Evolutionary conservation across 2,888 invertebrate species (phyloP).

Genomic region (Rhaphigaster nebulosa): DNA sequence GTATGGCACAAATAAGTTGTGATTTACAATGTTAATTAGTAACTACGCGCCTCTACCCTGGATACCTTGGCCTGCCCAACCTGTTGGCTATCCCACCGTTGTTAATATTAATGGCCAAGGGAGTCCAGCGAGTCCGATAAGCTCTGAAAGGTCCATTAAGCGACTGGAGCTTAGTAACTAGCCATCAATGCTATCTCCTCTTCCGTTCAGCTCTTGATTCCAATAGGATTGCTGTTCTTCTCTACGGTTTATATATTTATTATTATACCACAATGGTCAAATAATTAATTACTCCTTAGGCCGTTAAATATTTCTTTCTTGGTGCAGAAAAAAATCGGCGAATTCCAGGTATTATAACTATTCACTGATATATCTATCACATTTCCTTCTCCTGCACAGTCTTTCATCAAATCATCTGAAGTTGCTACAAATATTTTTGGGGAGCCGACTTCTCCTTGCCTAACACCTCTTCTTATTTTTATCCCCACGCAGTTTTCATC

Average conservation of each 20-base stretch:
- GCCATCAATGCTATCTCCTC: conserved; percentile 1
- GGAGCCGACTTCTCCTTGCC: too few species aligned
- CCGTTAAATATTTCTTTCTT: too few species aligned
- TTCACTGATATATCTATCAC: too few species aligned
- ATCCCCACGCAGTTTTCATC: too few species aligned
- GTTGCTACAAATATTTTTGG: too few species aligned
- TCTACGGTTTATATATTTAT: neutral
- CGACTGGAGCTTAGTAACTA: neutral
- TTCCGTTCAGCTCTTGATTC: neutral
- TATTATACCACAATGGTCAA: neutral
- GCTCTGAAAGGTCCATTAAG: conserved; percentile 27
- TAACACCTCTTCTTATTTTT: too few species aligned
- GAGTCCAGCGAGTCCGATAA: neutral
- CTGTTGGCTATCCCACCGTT: neutral
- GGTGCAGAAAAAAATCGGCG: too few species aligned
- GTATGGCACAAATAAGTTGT: neutral
- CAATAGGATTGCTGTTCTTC: neutral
- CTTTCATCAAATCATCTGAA: too few species aligned
- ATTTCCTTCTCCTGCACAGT: too few species aligned
- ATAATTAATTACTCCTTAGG: neutral
- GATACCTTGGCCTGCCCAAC: neutral
- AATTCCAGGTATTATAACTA: too few species aligned
- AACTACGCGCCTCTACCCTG: neutral
- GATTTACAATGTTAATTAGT: neutral
- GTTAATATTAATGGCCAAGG: conserved; percentile 4